Evolutionary conservation across 2,797 vertebrate genomes (phyloP).

Genomic region (Lepilemur septentrionalis): DNA sequence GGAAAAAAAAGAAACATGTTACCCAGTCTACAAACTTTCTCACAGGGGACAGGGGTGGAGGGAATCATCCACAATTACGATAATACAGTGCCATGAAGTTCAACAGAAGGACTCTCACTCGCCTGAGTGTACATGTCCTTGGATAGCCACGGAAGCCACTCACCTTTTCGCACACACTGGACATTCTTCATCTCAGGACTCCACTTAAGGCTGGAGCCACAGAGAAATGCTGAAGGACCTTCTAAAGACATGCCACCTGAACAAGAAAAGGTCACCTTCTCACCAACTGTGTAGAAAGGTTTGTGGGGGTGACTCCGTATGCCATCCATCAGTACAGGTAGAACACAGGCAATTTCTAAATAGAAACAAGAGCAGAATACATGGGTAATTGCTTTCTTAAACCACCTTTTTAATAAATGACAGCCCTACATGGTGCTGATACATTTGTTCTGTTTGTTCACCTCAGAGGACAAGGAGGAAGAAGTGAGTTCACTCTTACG

Average conservation of each 20-base stretch:
- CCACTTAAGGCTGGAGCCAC: conserved; percentile 92
- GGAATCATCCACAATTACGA: background rate
- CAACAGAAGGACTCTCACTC: background rate
- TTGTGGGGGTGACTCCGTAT: conserved; percentile 84
- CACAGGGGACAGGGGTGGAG: background rate
- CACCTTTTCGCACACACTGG: conserved; percentile 87
- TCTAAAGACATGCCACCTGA: conserved; percentile 79
- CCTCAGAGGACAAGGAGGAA: background rate
- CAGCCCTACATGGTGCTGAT: background rate
- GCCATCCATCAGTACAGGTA: conserved; percentile 70
- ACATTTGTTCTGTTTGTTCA: background rate
- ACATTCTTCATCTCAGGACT: conserved; percentile 83
- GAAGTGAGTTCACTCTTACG: background rate
- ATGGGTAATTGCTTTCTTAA: conserved; percentile 20
- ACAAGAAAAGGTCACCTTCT: conserved; percentile 88
- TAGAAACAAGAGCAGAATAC: conserved; percentile 64
- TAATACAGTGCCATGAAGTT: background rate
- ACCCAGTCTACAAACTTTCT: background rate
- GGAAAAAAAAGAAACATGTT: background rate
- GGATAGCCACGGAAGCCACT: background rate
- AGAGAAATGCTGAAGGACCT: conserved; percentile 83
- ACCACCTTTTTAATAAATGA: background rate
- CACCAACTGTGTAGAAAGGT: conserved; percentile 85
- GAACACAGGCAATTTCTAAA: conserved; percentile 85
- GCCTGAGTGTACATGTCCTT: background rate